A percentile compares a stretch with the other conserved stretches of the same genome.
Conservation (phyloP, 2,888 invertebrate species). For the Phasia obesa region DNA sequence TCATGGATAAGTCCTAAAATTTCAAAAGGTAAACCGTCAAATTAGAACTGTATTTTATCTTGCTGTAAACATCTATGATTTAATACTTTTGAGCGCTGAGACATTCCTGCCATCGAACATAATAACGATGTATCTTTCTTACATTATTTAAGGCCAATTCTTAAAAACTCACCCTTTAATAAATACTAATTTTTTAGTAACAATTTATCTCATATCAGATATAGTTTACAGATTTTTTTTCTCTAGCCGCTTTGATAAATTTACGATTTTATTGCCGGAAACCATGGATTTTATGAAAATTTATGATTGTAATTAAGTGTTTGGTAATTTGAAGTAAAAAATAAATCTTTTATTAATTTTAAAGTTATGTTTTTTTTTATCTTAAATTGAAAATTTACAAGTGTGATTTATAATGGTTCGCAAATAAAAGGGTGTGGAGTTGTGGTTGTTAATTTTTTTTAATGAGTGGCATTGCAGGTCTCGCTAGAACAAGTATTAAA, state of each 20-base stretch:
- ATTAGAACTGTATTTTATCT: too few relatives aligned
- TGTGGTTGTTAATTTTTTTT: conserved; percentile 19
- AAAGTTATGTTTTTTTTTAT: not conserved
- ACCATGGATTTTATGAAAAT: conserved; percentile 37
- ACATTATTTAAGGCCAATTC: not conserved
- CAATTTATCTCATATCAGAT: conserved; percentile 32
- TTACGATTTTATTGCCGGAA: conserved; percentile 48
- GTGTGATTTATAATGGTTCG: conserved; percentile 50
- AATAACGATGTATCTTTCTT: not conserved
- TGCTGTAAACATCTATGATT: too few relatives aligned
- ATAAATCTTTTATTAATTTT: not conserved
- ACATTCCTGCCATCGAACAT: too few relatives aligned
- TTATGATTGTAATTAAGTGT: conserved; percentile 40
- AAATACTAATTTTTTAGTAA: conserved; percentile 5
- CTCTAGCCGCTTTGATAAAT: not conserved
- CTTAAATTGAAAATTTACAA: conserved; percentile 43
- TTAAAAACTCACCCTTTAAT: not conserved
- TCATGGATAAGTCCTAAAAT: too few relatives aligned
- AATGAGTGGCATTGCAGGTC: conserved; percentile 45
- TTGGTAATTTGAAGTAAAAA: conserved; percentile 12
- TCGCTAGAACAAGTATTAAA: conserved; percentile 53
- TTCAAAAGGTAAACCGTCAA: too few relatives aligned
- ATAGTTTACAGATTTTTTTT: conserved; percentile 40
- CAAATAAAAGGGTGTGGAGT: conserved; percentile 59
- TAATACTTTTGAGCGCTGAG: too few relatives aligned